These are phyloP conservation scores for Pluvianellus socialis DNA, from an alignment of 2,113 vertebrate species.

Conservation along the genomic window DNA sequence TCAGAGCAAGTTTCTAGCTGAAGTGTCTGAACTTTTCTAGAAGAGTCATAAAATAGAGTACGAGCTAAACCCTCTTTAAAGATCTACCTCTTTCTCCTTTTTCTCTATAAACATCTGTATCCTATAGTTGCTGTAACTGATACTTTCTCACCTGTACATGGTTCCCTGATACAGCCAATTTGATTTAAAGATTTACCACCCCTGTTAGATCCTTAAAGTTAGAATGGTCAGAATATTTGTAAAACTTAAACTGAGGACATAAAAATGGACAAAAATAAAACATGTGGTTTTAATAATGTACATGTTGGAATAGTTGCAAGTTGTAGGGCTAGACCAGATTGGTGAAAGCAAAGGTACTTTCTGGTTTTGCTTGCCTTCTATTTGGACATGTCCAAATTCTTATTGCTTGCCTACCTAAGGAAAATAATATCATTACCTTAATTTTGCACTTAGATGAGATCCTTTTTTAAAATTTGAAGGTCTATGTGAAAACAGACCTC, in stretches of 20 bases:
- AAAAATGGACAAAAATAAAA: constrained; percentile 16
- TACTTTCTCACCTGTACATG: constrained; percentile 7
- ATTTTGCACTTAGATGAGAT: background rate
- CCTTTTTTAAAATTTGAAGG: background rate
- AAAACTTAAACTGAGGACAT: constrained; percentile 34
- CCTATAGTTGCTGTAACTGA: constrained; percentile 34
- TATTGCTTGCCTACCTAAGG: background rate
- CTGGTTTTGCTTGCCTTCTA: background rate
- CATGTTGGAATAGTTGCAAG: constrained; percentile 15
- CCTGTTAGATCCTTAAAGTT: constrained; percentile 6
- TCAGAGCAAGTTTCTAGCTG: background rate
- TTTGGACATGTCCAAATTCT: background rate
- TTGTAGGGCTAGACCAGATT: background rate
- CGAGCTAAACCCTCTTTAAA: background rate
- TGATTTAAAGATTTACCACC: constrained; percentile 38
- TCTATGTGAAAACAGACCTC: background rate
- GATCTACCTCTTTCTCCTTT: background rate
- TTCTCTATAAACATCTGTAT: constrained; percentile 28
- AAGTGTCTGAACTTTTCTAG: background rate
- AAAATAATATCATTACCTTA: background rate
- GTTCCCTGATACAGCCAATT: constrained; percentile 31
- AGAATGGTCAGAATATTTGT: constrained; percentile 33
- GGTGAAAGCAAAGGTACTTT: background rate
- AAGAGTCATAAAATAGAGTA: background rate
- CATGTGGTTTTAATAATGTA: background rate